Conservation (phyloP, 2,113 vertebrate genomes). For the Rhombomys opimus region DNA sequence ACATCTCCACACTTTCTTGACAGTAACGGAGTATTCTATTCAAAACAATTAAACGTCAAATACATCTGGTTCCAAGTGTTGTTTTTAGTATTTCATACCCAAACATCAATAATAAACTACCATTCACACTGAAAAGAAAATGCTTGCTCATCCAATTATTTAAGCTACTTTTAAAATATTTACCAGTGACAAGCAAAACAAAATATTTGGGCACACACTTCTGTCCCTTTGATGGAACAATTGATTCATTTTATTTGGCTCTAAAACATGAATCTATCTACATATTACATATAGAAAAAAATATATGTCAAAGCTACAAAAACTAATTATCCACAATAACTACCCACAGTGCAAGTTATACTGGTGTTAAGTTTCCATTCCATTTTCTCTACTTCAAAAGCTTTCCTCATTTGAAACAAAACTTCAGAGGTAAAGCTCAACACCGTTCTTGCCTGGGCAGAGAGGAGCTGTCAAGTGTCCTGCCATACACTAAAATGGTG, state of each 20-base stretch:
- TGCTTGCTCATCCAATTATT: constrained; percentile 34
- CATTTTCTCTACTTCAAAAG: neutral
- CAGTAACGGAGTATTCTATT: constrained; percentile 18
- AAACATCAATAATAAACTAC: constrained; percentile 55
- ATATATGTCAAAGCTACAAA: neutral
- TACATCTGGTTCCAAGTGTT: neutral
- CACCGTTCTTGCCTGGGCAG: neutral
- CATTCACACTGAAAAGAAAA: constrained; percentile 34
- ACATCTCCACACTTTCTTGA: neutral
- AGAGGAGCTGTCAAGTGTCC: neutral
- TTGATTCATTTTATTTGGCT: constrained; percentile 20
- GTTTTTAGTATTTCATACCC: neutral
- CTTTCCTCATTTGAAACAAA: constrained; percentile 19
- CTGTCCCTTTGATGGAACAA: neutral
- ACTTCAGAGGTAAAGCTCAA: neutral
- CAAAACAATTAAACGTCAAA: constrained; percentile 58
- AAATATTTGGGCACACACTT: constrained; percentile 10
- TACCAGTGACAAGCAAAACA: constrained; percentile 4
- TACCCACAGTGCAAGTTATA: neutral
- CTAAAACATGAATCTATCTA: neutral
- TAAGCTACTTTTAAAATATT: constrained; percentile 61
- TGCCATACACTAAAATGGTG: neutral
- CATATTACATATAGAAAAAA: neutral
- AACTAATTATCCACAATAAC: neutral
- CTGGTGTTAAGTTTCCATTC: neutral